A percentile compares a stretch with the other conserved stretches of the same genome.
These are phyloP conservation scores for Macroglossus sobrinus DNA, from an alignment of 2,113 vertebrate species.

Conservation along the genomic window DNA sequence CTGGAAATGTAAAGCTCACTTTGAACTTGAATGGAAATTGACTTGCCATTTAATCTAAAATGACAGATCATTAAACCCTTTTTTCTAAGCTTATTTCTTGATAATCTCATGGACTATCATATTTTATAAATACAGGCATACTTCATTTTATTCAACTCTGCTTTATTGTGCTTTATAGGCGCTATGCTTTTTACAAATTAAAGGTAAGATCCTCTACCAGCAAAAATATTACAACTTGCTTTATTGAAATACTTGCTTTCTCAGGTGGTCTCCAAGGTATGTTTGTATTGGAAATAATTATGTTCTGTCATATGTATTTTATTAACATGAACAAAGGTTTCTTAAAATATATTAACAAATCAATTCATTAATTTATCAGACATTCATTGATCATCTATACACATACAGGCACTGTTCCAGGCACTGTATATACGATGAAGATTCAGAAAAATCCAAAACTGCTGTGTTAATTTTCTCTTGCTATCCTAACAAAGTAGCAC, in stretches of 20 bases:
- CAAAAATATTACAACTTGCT: neutral
- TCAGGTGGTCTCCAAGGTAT: neutral
- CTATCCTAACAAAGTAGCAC: neutral
- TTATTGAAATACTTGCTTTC: neutral
- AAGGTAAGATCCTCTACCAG: neutral
- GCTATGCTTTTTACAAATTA: neutral
- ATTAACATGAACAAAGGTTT: neutral
- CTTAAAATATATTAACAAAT: neutral
- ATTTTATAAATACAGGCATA: neutral
- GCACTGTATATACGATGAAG: neutral
- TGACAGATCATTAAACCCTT: neutral
- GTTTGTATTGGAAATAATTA: neutral
- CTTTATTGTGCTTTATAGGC: neutral
- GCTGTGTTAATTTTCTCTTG: neutral
- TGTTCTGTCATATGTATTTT: neutral
- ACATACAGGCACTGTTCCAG: neutral
- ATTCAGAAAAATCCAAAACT: neutral
- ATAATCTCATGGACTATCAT: neutral
- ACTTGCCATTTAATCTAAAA: slow-evolving; percentile 38
- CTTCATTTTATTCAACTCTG: neutral
- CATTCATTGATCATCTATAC: neutral
- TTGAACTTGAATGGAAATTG: slow-evolving; percentile 21
- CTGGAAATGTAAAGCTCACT: neutral
- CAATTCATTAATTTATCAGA: neutral
- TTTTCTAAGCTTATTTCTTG: neutral